phyloP scores from a whole-genome alignment of 2,888 invertebrate species.

The Thereva unica region DNA sequence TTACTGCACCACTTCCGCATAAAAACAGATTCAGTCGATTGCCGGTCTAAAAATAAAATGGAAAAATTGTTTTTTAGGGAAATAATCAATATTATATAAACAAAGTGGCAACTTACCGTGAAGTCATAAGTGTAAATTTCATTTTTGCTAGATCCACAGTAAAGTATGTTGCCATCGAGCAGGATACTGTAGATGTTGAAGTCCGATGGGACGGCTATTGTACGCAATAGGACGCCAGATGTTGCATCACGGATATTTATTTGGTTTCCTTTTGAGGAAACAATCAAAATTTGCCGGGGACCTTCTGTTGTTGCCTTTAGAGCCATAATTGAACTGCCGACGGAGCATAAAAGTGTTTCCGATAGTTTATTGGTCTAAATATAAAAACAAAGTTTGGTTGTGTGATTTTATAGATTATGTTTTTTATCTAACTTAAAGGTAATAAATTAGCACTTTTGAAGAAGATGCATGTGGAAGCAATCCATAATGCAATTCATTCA shows the following conservation, averaged over 20 bases:
- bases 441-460: too few relatives aligned
- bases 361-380: constrained; percentile 63
- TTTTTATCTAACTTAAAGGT: too few relatives aligned
- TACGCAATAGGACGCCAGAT: constrained; percentile 69
- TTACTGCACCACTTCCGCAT: constrained; percentile 74
- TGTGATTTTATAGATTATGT: too few relatives aligned
- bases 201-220: constrained; percentile 62
- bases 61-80: background rate
- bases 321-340: constrained; percentile 69
- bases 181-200: constrained; percentile 72
- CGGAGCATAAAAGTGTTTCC: constrained; percentile 64
- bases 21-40: constrained; percentile 63
- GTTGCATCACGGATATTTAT: constrained; percentile 74
- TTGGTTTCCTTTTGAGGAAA: constrained; percentile 71
- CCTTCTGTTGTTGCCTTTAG: constrained; percentile 75
- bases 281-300: constrained; percentile 68
- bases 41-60: constrained; percentile 64
- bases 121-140: constrained; percentile 77
- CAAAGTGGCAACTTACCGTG: constrained; percentile 61
- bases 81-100: constrained; percentile 5
- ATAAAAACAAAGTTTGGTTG: constrained; percentile 1
- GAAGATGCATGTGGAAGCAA: too few relatives aligned
- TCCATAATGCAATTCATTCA: too few relatives aligned
- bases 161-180: constrained; percentile 70
- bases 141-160: constrained; percentile 74